These are phyloP conservation scores for Tachina grossa DNA, from an alignment of 2,888 invertebrate genomes.

Conservation along the genomic window DNA sequence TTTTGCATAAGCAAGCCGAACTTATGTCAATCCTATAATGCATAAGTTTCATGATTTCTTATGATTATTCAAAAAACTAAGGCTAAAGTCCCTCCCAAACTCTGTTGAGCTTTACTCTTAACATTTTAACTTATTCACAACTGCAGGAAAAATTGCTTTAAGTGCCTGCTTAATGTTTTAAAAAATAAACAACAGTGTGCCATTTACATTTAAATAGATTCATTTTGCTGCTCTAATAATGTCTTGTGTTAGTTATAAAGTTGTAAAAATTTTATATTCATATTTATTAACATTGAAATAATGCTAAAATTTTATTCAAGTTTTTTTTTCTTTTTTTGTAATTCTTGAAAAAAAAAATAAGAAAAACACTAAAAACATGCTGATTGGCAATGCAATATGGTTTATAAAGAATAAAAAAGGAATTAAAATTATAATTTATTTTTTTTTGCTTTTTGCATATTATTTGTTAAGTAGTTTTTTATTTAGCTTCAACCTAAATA, in stretches of 20 bases:
- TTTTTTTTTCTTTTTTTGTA: background rate
- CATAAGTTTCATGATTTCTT: too few relatives aligned
- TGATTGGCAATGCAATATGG: slow-evolving; percentile 16
- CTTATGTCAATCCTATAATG: too few relatives aligned
- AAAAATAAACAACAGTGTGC: background rate
- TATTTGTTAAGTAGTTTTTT: slow-evolving; percentile 12
- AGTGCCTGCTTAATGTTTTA: background rate
- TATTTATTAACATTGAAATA: slow-evolving; percentile 63
- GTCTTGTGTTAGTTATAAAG: slow-evolving; percentile 26
- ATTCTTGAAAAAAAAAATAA: background rate
- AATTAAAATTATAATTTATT: slow-evolving; percentile 19
- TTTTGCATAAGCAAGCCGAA: too few relatives aligned
- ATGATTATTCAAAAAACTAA: too few relatives aligned
- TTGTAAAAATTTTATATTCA: slow-evolving; percentile 32
- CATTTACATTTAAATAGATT: slow-evolving; percentile 4
- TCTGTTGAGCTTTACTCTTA: too few relatives aligned
- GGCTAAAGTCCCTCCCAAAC: too few relatives aligned
- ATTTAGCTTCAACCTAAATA: slow-evolving; percentile 40
- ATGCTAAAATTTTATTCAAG: slow-evolving; percentile 39
- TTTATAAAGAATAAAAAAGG: slow-evolving; percentile 17
- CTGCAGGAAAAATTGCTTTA: background rate
- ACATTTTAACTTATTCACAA: background rate
- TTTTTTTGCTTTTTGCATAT: background rate
- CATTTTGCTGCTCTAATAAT: background rate
- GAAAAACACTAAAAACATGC: background rate